Percentiles rank a stretch among this genome's conserved stretches.
Conservation (phyloP, 2,797 vertebrate genomes). For the Cottoperca gobio region DNA sequence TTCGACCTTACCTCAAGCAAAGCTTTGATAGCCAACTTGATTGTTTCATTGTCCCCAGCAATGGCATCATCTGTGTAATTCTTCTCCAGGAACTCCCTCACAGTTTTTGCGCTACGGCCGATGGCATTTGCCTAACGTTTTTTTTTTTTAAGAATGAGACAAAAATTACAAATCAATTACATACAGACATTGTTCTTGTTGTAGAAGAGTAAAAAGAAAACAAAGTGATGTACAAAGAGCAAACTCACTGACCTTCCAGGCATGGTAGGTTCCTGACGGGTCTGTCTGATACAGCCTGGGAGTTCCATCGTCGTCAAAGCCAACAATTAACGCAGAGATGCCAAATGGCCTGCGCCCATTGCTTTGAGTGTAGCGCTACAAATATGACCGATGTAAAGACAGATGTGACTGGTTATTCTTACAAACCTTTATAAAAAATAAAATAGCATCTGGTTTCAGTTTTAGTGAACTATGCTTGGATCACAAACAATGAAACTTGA, state of each 20-base stretch:
- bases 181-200: neutral
- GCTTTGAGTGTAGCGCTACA: constrained; percentile 87
- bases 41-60: constrained; percentile 85
- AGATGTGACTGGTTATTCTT: neutral
- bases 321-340: constrained; percentile 89
- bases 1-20: constrained; percentile 86
- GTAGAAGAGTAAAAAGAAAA: neutral
- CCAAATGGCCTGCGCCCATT: constrained; percentile 89
- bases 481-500: neutral
- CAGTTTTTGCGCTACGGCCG: constrained; percentile 88
- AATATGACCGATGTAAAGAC: constrained; percentile 9
- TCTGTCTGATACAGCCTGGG: constrained; percentile 90
- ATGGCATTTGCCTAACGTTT: constrained; percentile 87
- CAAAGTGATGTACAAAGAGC: neutral
- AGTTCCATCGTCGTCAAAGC: constrained; percentile 88
- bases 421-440: neutral
- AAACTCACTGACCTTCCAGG: constrained; percentile 86
- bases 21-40: constrained; percentile 88
- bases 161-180: neutral
- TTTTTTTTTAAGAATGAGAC: neutral
- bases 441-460: neutral
- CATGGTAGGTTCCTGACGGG: constrained; percentile 89
- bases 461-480: neutral
- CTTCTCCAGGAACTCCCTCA: constrained; percentile 90
- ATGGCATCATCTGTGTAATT: constrained; percentile 88